Evolutionary conservation across 2,888 invertebrate genomes (phyloP).

Genomic region (Coronaproctus castanopsis): DNA sequence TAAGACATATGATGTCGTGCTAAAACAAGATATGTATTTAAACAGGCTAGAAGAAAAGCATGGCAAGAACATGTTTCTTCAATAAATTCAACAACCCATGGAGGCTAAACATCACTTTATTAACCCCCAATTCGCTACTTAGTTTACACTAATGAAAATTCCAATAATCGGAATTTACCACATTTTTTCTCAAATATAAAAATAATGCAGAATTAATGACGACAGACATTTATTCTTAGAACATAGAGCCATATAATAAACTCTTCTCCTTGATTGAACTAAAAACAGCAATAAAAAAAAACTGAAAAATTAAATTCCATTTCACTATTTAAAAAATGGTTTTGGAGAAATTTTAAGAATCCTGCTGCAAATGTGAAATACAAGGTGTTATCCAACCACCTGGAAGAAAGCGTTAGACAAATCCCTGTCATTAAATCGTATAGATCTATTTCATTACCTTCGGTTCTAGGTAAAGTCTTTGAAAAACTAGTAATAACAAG

Average conservation of each 20-base stretch:
- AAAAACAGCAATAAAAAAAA: neutral
- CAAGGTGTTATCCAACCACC: neutral
- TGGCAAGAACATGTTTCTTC: too few relatives aligned
- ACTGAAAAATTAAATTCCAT: neutral
- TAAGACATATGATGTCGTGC: too few relatives aligned
- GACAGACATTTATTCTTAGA: neutral
- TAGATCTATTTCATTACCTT: neutral
- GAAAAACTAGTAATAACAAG: neutral
- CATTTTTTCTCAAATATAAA: neutral
- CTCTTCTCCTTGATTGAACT: too few relatives aligned
- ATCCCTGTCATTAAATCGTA: neutral
- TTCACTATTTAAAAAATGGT: neutral
- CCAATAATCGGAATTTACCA: neutral
- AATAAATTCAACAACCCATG: too few relatives aligned
- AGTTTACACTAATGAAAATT: too few relatives aligned
- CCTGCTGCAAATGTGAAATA: neutral
- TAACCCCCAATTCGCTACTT: too few relatives aligned
- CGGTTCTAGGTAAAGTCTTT: neutral
- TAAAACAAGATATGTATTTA: too few relatives aligned
- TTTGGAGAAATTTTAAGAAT: neutral
- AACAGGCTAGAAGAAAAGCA: too few relatives aligned
- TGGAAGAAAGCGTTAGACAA: neutral
- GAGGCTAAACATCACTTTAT: too few relatives aligned
- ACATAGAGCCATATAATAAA: neutral
- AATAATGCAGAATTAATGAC: too few relatives aligned